Base-by-base conservation (phyloP, 2,888 invertebrate species). In the Abrostola triplasia region DNA sequence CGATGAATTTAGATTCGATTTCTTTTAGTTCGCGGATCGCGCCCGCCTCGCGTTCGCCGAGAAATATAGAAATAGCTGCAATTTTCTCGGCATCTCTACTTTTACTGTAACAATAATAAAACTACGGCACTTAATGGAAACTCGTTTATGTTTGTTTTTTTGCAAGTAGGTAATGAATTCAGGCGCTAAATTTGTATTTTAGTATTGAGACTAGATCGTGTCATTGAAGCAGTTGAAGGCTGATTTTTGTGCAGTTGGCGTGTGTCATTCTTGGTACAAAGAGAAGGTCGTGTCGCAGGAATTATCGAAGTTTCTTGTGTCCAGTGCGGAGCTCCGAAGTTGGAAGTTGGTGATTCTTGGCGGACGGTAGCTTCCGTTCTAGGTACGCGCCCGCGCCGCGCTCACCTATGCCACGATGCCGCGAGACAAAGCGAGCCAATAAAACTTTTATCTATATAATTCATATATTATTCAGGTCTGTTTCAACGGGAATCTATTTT, bases 391-490 rank as follows among this genome's bases (percentile, higher is more conserved):
- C 69, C 70, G 59, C 63, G 75, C 72, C 73, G 48, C 50, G 55
- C 73, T 69, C 67, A 66, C 76, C 82, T 81, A 80, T 70, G 49
- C 62, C 59, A 52, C 58, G 44, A 41, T 24, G 51, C 48, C 62
- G 73, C 79, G 84, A 88, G 88, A 90, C 90, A 90, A 91, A 87
- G 88, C 86, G 84, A 88, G 86, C 88, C 88, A 92, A 92, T 92
- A 92, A 92, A 93, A 92, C 88, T 93, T 93, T 92, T 92, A 92
- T 89, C 88, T 88, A 92, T 92, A 90, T 92, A 92, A 91, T 88
- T 89, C 80, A 82, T 89, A 89, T 90, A 91, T 92, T 89, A 72
- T 74, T 67, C 70, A 66, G 59, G 60, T 38, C 62, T 36, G 51
- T 88, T 86, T 79, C 75, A 80, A 83, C 79, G 82, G 24, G 4